These are phyloP conservation scores for Colletes collaris DNA, from an alignment of 2,888 invertebrate genomes.

Conservation along the genomic window DNA sequence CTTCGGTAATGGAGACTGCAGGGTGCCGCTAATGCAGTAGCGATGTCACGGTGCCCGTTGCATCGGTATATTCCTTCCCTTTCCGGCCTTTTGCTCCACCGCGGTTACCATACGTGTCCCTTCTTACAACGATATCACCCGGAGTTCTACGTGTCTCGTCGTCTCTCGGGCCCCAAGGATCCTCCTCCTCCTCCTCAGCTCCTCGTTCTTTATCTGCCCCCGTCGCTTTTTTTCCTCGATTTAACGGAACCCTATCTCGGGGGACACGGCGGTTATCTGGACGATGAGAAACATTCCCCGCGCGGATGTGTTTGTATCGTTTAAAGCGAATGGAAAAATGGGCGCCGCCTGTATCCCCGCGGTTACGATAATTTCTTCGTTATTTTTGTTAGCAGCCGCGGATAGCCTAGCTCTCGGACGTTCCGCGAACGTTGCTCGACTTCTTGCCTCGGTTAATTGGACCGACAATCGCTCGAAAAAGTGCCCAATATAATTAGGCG, in stretches of 20 bases:
- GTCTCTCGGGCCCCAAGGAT: background rate
- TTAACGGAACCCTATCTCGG: constrained; percentile 61
- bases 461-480: constrained; percentile 3
- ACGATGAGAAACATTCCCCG: constrained; percentile 58
- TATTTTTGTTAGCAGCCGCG: constrained; percentile 42
- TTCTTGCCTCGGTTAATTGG: constrained; percentile 51
- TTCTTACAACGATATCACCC: constrained; percentile 65
- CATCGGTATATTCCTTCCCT: constrained; percentile 70
- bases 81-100: constrained; percentile 54
- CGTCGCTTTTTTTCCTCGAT: constrained; percentile 32
- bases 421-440: constrained; percentile 27
- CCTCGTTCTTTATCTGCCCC: constrained; percentile 20
- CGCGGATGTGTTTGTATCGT: constrained; percentile 49
- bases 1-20: constrained; percentile 82
- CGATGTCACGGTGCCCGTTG: constrained; percentile 79
- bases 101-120: constrained; percentile 59
- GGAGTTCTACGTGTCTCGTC: constrained; percentile 52
- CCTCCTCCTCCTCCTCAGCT: background rate
- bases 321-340: constrained; percentile 57
- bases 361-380: constrained; percentile 56
- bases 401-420: background rate
- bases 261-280: constrained; percentile 50
- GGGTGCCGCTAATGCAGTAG: constrained; percentile 83
- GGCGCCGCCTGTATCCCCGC: constrained; percentile 48
- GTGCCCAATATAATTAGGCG: background rate